Percentiles rank a stretch among this genome's conserved stretches.
Evolutionary conservation across 2,797 vertebrate species (phyloP).

Genomic region (Synaphobranchus kaupii): DNA sequence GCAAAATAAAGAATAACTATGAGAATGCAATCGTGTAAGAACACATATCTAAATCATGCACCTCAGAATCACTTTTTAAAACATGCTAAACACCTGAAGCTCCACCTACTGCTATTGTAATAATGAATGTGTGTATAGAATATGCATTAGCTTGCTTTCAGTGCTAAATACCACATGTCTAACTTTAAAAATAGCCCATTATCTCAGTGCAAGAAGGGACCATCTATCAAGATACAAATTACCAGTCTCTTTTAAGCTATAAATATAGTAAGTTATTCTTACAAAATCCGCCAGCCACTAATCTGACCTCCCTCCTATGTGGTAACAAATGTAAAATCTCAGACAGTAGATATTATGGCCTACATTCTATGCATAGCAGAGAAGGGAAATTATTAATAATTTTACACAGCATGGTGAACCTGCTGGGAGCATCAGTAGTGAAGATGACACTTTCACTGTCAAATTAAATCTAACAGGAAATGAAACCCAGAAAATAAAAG

Average conservation of each 20-base stretch:
- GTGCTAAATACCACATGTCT: neutral
- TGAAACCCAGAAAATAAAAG: slow-evolving; percentile 1
- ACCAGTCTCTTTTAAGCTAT: slow-evolving; percentile 6
- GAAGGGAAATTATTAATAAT: slow-evolving; percentile 5
- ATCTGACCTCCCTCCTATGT: neutral
- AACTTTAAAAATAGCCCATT: neutral
- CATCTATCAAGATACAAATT: slow-evolving; percentile 18
- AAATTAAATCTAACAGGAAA: slow-evolving; percentile 16
- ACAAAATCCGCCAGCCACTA: slow-evolving; percentile 24
- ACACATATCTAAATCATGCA: neutral
- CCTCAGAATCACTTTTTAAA: neutral
- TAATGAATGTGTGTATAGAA: neutral
- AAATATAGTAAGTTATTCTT: slow-evolving; percentile 28
- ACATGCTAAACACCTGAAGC: neutral
- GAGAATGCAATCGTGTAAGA: neutral
- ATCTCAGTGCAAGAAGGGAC: neutral
- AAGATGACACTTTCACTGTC: neutral
- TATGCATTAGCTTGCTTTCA: neutral
- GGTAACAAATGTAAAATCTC: slow-evolving; percentile 27
- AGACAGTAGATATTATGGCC: slow-evolving; percentile 19
- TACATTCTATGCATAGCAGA: neutral
- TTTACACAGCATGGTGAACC: neutral
- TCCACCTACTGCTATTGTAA: neutral
- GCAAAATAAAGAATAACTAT: neutral
- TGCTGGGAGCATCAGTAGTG: neutral